Conservation (phyloP, 2,888 invertebrate species). For the Siphonodentalium dalli region DNA sequence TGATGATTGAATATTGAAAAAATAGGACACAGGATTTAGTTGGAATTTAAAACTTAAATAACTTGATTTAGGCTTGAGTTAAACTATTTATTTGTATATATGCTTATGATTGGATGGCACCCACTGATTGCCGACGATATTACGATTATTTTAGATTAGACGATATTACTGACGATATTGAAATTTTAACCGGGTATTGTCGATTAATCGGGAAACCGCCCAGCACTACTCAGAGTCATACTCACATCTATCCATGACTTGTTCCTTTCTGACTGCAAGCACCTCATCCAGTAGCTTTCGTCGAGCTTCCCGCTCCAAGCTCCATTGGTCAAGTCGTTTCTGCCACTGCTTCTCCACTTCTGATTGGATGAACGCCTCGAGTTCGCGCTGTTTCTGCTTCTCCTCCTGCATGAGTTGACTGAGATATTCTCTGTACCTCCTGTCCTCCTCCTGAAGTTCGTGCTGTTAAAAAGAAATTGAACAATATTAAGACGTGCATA, state of each 20-base stretch:
- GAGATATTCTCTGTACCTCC: constrained; percentile 59
- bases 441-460: constrained; percentile 60
- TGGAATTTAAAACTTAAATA: too few relatives aligned
- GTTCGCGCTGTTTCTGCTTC: constrained; percentile 50
- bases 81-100: too few relatives aligned
- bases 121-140: too few relatives aligned
- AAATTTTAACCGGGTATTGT: too few relatives aligned
- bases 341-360: constrained; percentile 64
- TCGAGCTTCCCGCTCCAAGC: constrained; percentile 55
- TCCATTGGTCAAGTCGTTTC: constrained; percentile 60
- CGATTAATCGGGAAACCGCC: background rate
- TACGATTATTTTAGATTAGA: too few relatives aligned
- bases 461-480: constrained; percentile 40
- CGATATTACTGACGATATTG: too few relatives aligned
- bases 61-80: too few relatives aligned
- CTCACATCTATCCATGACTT: constrained; percentile 61
- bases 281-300: constrained; percentile 60
- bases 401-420: constrained; percentile 56
- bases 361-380: constrained; percentile 55
- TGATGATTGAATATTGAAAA: too few relatives aligned
- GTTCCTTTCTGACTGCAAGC: constrained; percentile 48
- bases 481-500: too few relatives aligned
- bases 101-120: too few relatives aligned
- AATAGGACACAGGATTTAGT: too few relatives aligned
- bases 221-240: constrained; percentile 3